Conservation (phyloP, 92 coral and sea anemone species). For the Plumapathes pennacea region DNA sequence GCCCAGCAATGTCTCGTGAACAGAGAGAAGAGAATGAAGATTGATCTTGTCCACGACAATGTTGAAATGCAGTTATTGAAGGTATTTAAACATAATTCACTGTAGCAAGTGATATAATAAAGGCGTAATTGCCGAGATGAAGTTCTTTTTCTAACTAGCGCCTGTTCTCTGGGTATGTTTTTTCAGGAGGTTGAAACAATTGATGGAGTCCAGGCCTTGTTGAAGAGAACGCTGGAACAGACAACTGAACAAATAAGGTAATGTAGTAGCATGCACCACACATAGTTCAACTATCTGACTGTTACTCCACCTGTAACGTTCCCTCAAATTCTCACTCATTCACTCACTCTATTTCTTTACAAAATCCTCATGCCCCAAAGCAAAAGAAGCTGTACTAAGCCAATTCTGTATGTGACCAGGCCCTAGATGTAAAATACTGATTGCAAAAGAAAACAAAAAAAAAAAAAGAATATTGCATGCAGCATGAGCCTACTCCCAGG, state of each 20-base stretch:
- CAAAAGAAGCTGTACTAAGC: too few relatives aligned
- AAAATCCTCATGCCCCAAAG: too few relatives aligned
- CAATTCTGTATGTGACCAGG: too few relatives aligned
- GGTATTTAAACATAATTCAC: constrained; percentile 24
- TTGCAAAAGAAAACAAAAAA: too few relatives aligned
- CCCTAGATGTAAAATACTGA: too few relatives aligned
- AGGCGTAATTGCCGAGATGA: neutral
- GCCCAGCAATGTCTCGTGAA: constrained; percentile 89
- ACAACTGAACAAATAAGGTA: constrained; percentile 95
- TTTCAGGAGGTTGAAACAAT: constrained; percentile 88
- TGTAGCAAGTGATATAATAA: neutral
- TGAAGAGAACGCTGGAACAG: constrained; percentile 94
- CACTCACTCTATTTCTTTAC: too few relatives aligned
- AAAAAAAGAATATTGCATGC: too few relatives aligned
- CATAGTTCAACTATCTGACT: neutral
- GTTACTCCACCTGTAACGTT: neutral
- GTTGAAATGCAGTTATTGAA: constrained; percentile 94
- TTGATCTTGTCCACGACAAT: constrained; percentile 94
- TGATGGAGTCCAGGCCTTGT: constrained; percentile 87
- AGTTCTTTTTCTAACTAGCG: neutral
- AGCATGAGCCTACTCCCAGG: too few relatives aligned
- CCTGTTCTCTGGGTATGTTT: neutral
- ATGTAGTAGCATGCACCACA: too few relatives aligned
- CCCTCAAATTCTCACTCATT: neutral
- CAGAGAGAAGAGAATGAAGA: constrained; percentile 81